Evolutionary conservation across 2,888 invertebrate species (phyloP), one percentile per base, ranked within the genome.

Genomic region (Papilio elwesi): DNA sequence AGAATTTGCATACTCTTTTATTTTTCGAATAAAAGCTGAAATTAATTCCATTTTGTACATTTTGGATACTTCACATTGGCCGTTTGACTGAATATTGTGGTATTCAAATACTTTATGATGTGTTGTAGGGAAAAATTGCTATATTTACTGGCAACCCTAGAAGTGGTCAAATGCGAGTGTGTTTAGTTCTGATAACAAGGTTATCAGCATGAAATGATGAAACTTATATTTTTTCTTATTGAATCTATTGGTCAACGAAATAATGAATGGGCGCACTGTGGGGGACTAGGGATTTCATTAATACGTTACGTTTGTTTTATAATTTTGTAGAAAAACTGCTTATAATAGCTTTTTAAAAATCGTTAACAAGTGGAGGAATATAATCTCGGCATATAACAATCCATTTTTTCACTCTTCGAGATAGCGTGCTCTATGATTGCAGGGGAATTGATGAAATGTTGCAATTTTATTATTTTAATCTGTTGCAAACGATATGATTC

Each of bases 101-200:
- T 13, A 11, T 55, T 11, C 6, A 16, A 16, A 16, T 15, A 53
- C 9, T 55, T 55, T 36, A 1, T 12, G 11, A 52, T 13, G 9
- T 26, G 7, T 12, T 26, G 59, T 59, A 13, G 59, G 59, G 59
- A 38, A 52, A 51, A 69, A n/a, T 47, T 47, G 12, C 3, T n/a
- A 62, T 16, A 43, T n/a, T 59, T 52, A 55, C 16, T 67, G 51
- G 67, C 52, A 68, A 47, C 68, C 48, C 59, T 62, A 36, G 1
- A 38, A 15, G 55, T 74, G 70, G 49, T 75, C 75, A 76, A 66
- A 79, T 80, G 76, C 81, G 91, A 91, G 92, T 87, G 92, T 90
- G 88, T 90, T 90, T 79, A 84, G 91, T 87, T 85, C 71, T 77
- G 92, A 91, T 92, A 90, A 90, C 84, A 87, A 88, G 93, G 92